These are phyloP conservation scores for Amphipyra berbera DNA, from an alignment of 2,888 invertebrate species.

Conservation along the genomic window DNA sequence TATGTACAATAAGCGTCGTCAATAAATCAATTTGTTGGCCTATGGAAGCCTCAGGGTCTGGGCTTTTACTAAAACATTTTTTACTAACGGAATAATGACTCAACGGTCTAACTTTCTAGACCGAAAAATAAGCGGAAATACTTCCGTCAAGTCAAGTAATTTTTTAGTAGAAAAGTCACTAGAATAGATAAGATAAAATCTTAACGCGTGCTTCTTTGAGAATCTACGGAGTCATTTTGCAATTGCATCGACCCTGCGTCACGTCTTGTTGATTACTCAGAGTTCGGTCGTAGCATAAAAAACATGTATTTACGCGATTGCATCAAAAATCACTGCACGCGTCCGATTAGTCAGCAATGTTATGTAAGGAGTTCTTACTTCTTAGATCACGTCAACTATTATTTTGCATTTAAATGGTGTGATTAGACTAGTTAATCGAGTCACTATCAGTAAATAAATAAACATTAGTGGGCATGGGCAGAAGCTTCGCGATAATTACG, in stretches of 20 bases:
- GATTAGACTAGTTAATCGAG: slow-evolving; percentile 31
- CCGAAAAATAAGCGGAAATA: slow-evolving; percentile 3
- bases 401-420: slow-evolving; percentile 46
- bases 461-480: slow-evolving; percentile 22
- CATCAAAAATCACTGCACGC: slow-evolving; percentile 41
- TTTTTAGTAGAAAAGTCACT: slow-evolving; percentile 1
- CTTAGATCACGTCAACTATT: slow-evolving; percentile 16
- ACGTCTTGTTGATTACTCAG: slow-evolving; percentile 48
- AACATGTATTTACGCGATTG: slow-evolving; percentile 47
- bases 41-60: not conserved
- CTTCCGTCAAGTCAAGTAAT: no score
- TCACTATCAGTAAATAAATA: slow-evolving; percentile 25
- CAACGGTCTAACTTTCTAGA: not conserved
- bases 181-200: slow-evolving; percentile 43
- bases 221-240: slow-evolving; percentile 24
- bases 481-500: slow-evolving; percentile 27
- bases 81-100: slow-evolving; percentile 14
- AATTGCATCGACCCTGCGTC: slow-evolving; percentile 26
- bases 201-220: slow-evolving; percentile 15
- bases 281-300: slow-evolving; percentile 40
- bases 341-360: slow-evolving; percentile 42
- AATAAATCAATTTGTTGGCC: no score
- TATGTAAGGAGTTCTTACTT: slow-evolving; percentile 41
- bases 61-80: not conserved
- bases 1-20: no score